Conservation (phyloP, 1,140 invertebrate genomes). For the Physella acuta region DNA sequence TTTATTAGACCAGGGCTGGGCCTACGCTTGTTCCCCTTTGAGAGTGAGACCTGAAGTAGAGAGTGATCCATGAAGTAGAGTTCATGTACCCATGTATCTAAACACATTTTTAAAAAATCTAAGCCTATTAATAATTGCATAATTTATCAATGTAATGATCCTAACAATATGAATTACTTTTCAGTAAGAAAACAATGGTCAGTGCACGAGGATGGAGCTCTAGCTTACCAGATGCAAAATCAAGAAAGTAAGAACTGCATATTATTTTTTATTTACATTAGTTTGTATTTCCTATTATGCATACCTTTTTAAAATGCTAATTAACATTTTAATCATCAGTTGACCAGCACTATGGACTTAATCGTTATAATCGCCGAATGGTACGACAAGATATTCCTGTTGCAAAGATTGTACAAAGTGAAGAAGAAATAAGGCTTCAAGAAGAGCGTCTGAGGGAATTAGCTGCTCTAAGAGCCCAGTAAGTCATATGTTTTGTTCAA, state of each 20-base stretch:
- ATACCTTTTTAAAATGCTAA: not conserved
- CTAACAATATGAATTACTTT: constrained; percentile 6
- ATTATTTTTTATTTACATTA: not conserved
- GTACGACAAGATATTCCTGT: constrained; percentile 85
- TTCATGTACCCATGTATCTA: too few species aligned
- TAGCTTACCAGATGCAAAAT: constrained; percentile 85
- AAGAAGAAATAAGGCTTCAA: constrained; percentile 66
- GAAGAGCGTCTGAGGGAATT: constrained; percentile 48
- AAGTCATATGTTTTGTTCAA: too few species aligned
- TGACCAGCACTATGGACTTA: constrained; percentile 79
- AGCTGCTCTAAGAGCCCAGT: constrained; percentile 46
- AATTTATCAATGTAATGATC: too few species aligned
- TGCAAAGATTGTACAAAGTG: constrained; percentile 78
- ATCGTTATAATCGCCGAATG: constrained; percentile 82
- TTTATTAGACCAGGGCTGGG: too few species aligned
- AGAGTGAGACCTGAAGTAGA: too few species aligned
- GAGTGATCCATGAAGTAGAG: too few species aligned
- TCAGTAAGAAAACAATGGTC: constrained; percentile 86
- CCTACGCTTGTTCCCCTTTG: too few species aligned
- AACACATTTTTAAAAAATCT: too few species aligned
- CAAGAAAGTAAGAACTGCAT: constrained; percentile 76
- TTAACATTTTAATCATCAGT: constrained; percentile 63
- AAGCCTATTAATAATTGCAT: too few species aligned
- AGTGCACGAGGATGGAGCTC: constrained; percentile 85
- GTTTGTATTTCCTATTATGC: not conserved